Conservation (phyloP, 37 sponge, comb jelly and placozoan genomes). For the Halisarca cf. caerulea region DNA sequence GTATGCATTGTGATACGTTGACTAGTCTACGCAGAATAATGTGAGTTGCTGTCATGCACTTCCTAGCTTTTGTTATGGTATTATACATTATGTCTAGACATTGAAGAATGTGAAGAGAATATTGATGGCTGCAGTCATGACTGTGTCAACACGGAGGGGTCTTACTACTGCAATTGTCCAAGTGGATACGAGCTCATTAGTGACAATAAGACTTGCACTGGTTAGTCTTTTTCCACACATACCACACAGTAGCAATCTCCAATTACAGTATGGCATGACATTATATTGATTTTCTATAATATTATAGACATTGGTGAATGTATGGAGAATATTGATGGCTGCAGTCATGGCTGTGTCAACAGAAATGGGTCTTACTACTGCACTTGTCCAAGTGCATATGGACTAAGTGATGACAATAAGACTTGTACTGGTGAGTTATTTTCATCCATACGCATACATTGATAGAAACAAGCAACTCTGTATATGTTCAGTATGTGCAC, state of each 20-base stretch:
- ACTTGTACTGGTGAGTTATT: not conserved
- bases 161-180: not conserved
- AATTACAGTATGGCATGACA: too few species aligned
- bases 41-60: too few species aligned
- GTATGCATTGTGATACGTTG: too few species aligned
- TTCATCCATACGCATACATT: too few species aligned
- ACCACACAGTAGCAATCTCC: too few species aligned
- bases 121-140: not conserved
- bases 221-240: not conserved
- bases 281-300: too few species aligned
- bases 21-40: too few species aligned
- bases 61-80: too few species aligned
- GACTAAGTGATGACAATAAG: not conserved
- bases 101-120: not conserved
- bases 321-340: not conserved
- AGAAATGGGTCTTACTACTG: not conserved
- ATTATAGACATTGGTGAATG: not conserved
- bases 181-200: not conserved
- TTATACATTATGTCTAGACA: not conserved
- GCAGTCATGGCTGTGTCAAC: slow-evolving; percentile 3
- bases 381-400: not conserved
- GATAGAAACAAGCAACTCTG: too few species aligned
- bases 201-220: not conserved
- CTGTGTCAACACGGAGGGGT: not conserved
- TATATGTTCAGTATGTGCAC: too few species aligned